Evolutionary conservation across 2,113 vertebrate species (phyloP), one percentile per base, ranked within the genome.

Genomic region (Campylomormyrus numenius): DNA sequence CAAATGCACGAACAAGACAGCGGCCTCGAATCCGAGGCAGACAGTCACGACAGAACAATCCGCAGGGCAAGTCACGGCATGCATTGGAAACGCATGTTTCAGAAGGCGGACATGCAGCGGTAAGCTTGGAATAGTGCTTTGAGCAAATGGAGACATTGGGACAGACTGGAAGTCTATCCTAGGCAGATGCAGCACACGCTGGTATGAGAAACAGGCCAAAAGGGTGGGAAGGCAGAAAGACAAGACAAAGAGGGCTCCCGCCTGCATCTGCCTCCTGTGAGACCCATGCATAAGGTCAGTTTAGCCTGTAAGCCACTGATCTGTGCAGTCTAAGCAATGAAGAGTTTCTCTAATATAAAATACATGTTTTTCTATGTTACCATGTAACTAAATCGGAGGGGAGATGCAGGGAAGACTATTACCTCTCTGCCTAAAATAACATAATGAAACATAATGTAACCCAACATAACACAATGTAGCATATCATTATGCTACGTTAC

Each of bases 131-230:
- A 24, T 31, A 88, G 89, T 0, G n/a, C 66, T 85, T 70, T 92
- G 88, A 90, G 62, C 52, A 35, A 74, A 91, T 62, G 90, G 85
- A 91, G 92, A 88, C 91, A 89, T 42, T 92, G 88, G 90, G 93
- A 85, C 88, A 90, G 88, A 89, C 52, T 48, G 48, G 62, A 87
- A 84, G 90, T 74, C 21, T 90, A 70, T 31, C 87, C 90, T 93
- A 90, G 89, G 92, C 90, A 91, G 74, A 90, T 84, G 39, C 52
- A 49, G n/a, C 21, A 27, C 19, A 85, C 3, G 19, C 15, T 80
- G 45, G 83, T 49, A 70, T 74, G 15, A 88, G 31, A 35, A 66
- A 27, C 46, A 3, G 50, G 8, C 11, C 48, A 21, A 52, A 74
- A 31, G 46, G 19, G 27, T 1, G n/a, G 8, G 7, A 5, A 56